Base-by-base conservation (phyloP, 2,888 invertebrate species). In the Cistogaster globosa region DNA sequence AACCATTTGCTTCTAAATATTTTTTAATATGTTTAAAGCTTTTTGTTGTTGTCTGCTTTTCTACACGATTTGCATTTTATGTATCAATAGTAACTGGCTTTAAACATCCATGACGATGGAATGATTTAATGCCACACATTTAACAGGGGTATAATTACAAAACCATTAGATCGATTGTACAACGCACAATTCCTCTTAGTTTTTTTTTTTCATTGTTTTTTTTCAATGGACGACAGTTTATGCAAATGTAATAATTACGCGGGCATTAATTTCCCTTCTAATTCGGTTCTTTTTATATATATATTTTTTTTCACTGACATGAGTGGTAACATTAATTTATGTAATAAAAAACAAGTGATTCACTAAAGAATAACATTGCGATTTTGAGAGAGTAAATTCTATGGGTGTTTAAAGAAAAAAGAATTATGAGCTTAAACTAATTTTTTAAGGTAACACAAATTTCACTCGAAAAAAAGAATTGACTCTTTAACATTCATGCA, bases 91-190 rank as follows among this genome's bases (percentile, higher is more conserved):
- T 69, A 77, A 53, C 71, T 57, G 80, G 62, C 58, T 53, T 75
- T 84, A 79, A 62, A 71, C 85, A 86, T 77, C 22, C 58, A 80
- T 81, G 77, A 69, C 86, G 79, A 84, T 87, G 71, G 72, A 82
- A 87, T 88, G 89, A 88, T 88, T 89, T 87, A 89, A 88, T 88
- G 87, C 85, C 83, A 86, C 83, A 81, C 87, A 88, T 88, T 88
- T 84, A 81, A 84, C 86, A 68, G 86, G 87, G 88, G 87, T 89
- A 89, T 90, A 91, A 91, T 91, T 91, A 91, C 89, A 87, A 87
- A 87, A 79, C 90, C 90, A 91, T 91, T 91, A 90, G 87, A 88
- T 86, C 86, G 84, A 87, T 87, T 87, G 87, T 87, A 87, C 81
- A 85, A 58, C 84, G 48, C 78, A 78, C 38, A 81, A 63, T 77